Percentiles rank a stretch among this genome's conserved stretches.
Conservation (phyloP, 1,140 invertebrate species). For the Philaenus spumarius region DNA sequence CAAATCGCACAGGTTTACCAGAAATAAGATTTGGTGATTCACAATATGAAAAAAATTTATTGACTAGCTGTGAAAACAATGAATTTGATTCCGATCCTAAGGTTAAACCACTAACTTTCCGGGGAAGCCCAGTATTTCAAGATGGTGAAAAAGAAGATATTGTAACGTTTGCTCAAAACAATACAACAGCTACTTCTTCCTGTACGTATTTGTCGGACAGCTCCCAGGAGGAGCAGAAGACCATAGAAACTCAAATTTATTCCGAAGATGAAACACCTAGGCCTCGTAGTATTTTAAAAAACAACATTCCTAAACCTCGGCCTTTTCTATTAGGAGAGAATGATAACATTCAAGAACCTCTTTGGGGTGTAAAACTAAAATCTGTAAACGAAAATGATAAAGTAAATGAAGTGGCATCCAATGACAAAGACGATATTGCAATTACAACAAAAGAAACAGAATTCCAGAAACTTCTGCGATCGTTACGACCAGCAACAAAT, state of each 20-base stretch:
- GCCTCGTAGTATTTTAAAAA: constrained; percentile 61
- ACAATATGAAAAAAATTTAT: constrained; percentile 42
- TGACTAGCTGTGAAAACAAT: constrained; percentile 28
- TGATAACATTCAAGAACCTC: constrained; percentile 39
- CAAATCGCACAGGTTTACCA: constrained; percentile 38
- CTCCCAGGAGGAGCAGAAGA: no score
- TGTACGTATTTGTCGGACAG: no score
- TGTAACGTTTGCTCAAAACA: neutral
- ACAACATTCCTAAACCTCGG: constrained; percentile 59
- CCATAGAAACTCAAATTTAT: constrained; percentile 14
- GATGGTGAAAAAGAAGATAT: neutral
- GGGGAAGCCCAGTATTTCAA: neutral
- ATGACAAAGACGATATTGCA: no score
- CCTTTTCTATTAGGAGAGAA: constrained; percentile 59
- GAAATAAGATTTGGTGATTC: constrained; percentile 47
- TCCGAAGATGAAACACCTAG: constrained; percentile 42
- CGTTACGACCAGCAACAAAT: constrained; percentile 31
- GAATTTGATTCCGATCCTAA: neutral
- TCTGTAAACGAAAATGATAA: constrained; percentile 32
- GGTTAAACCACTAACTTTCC: neutral
- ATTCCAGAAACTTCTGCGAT: constrained; percentile 38
- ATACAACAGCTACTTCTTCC: neutral
- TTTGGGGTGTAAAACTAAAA: constrained; percentile 44
- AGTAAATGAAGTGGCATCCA: no score
- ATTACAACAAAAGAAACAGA: constrained; percentile 29